Evolutionary conservation across 2,797 vertebrate species (phyloP).

Genomic region (Sebastes glaucus): DNA sequence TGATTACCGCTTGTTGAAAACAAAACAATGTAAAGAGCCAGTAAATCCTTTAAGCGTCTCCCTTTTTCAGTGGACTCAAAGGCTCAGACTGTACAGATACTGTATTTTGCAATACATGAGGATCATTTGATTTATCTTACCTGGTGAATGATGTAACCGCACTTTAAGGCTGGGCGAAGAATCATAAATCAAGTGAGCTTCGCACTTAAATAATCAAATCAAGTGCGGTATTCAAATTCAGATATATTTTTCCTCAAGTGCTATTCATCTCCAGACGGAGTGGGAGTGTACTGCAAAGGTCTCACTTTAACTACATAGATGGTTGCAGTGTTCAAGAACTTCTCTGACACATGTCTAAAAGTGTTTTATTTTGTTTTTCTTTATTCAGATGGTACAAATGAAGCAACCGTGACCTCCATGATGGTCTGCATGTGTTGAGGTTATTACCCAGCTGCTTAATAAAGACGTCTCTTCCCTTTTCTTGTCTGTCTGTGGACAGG

Average conservation of each 20-base stretch:
- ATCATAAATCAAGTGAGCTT: conserved; percentile 7
- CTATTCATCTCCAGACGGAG: conserved; percentile 3
- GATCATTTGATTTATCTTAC: conserved; percentile 17
- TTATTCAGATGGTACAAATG: background rate
- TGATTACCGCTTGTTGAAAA: conserved; percentile 15
- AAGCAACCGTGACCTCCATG: background rate
- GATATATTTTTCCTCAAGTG: conserved; percentile 6
- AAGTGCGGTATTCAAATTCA: conserved; percentile 7
- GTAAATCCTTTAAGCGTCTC: conserved; percentile 9
- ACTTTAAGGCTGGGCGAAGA: conserved; percentile 1
- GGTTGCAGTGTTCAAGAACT: too few relatives aligned
- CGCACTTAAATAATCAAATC: conserved; percentile 38
- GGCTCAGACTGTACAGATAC: background rate
- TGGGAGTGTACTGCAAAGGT: background rate
- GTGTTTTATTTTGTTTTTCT: background rate
- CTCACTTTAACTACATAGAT: background rate
- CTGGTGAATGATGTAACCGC: conserved; percentile 20
- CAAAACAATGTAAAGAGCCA: background rate
- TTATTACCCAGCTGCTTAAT: background rate
- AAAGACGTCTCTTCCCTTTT: conserved; percentile 8
- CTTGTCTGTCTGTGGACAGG: conserved; percentile 5
- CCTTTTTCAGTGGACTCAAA: conserved; percentile 6
- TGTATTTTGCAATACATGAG: background rate
- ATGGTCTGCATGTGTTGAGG: background rate
- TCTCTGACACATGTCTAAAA: background rate